Evolutionary conservation across 2,888 invertebrate species (phyloP).

Genomic region (Quadroppia sp.): DNA sequence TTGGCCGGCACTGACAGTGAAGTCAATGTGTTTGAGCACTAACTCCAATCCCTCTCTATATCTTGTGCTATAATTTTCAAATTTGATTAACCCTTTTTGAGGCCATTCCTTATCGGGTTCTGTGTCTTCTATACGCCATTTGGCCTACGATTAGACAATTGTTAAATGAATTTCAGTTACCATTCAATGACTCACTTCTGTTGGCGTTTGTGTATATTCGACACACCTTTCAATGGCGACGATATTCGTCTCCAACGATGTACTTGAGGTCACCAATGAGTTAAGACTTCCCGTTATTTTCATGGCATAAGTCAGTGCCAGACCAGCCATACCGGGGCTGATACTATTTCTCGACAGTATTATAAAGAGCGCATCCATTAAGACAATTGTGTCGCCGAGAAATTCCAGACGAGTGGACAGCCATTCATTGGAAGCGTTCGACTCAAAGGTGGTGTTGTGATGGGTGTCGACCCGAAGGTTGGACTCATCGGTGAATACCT

Average conservation of each 20-base stretch:
- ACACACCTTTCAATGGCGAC: slow-evolving; percentile 95
- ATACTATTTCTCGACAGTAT: slow-evolving; percentile 29
- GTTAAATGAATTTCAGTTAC: neutral
- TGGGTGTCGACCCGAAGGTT: slow-evolving; percentile 57
- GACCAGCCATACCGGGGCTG: slow-evolving; percentile 41
- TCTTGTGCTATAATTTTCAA: slow-evolving; percentile 75
- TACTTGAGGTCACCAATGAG: slow-evolving; percentile 92
- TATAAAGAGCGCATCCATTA: slow-evolving; percentile 38
- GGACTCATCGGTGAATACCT: slow-evolving; percentile 55
- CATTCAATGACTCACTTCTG: slow-evolving; percentile 42
- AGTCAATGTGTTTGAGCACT: slow-evolving; percentile 73
- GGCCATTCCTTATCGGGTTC: slow-evolving; percentile 65
- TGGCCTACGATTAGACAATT: neutral
- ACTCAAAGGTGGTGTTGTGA: slow-evolving; percentile 50
- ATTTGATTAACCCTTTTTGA: slow-evolving; percentile 68
- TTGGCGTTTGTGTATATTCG: slow-evolving; percentile 63
- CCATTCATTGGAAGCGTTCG: slow-evolving; percentile 46
- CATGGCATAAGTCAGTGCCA: slow-evolving; percentile 40
- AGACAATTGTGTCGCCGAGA: slow-evolving; percentile 39
- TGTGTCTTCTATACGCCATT: slow-evolving; percentile 12
- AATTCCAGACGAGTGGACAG: slow-evolving; percentile 41
- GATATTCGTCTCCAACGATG: slow-evolving; percentile 94
- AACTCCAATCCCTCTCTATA: slow-evolving; percentile 81
- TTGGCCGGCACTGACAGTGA: slow-evolving; percentile 72
- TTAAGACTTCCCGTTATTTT: slow-evolving; percentile 81